Evolutionary conservation across 2,113 vertebrate species (phyloP).

Genomic region (Ranitomeya imitator): DNA sequence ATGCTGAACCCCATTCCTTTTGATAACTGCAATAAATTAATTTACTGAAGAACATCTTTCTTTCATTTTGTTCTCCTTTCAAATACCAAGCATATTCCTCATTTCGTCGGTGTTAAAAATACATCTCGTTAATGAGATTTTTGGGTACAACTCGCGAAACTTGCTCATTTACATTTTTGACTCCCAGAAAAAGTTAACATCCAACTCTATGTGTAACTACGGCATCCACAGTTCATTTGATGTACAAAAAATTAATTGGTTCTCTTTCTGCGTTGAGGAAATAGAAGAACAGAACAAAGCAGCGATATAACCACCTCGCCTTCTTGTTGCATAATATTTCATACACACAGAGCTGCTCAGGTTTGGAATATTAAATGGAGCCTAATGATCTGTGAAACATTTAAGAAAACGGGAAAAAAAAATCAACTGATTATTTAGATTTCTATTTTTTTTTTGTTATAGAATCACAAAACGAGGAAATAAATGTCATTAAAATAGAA

Average conservation of each 20-base stretch:
- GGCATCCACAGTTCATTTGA: constrained; percentile 53
- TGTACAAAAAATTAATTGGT: constrained; percentile 58
- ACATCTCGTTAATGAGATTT: constrained; percentile 53
- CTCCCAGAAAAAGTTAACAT: constrained; percentile 52
- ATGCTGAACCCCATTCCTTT: constrained; percentile 40
- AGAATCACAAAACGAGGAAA: constrained; percentile 16
- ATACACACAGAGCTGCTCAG: constrained; percentile 17
- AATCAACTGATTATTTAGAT: constrained; percentile 25
- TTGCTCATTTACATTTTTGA: constrained; percentile 55
- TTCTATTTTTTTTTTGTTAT: not conserved
- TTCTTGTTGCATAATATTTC: constrained; percentile 54
- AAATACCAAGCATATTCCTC: constrained; percentile 39
- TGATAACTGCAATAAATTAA: constrained; percentile 50
- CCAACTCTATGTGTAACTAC: constrained; percentile 27
- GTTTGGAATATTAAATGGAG: constrained; percentile 44
- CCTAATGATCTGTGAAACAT: constrained; percentile 51
- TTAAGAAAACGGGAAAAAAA: not conserved
- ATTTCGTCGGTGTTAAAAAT: constrained; percentile 48
- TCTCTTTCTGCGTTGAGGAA: constrained; percentile 46
- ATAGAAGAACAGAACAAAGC: constrained; percentile 51
- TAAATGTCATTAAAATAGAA: constrained; percentile 22
- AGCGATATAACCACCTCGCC: constrained; percentile 36
- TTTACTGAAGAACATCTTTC: constrained; percentile 59
- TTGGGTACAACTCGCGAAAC: constrained; percentile 52
- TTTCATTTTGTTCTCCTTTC: constrained; percentile 46